phyloP scores from a whole-genome alignment of 2,113 vertebrate species.

The Lepus americanus region DNA sequence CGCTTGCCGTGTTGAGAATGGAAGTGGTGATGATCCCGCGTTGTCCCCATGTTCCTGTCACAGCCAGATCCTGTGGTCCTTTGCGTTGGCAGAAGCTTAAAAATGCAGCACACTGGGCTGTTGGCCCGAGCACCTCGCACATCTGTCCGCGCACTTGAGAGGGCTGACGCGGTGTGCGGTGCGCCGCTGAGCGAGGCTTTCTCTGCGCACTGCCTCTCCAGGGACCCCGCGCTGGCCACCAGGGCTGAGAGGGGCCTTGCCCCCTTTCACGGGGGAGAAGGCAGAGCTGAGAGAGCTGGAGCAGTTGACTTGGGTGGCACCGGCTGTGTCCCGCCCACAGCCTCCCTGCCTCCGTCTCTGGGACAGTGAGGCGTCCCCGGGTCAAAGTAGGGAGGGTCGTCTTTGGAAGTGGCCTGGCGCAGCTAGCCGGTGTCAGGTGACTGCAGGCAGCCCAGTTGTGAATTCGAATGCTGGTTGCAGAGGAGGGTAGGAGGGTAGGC shows the following conservation, averaged over 20 bases:
- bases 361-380: rapidly evolving
- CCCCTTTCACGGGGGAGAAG: not conserved
- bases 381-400: rapidly evolving
- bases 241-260: not conserved
- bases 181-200: no score
- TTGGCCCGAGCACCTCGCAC: no score
- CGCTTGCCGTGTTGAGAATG: not conserved
- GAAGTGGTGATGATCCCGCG: rapidly evolving
- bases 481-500: no score
- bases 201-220: no score
- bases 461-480: rapidly evolving
- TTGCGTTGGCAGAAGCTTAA: not conserved
- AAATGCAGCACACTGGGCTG: no score
- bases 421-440: not conserved
- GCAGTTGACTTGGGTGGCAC: not conserved
- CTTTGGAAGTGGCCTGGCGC: not conserved
- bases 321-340: not conserved
- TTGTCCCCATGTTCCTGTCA: not conserved
- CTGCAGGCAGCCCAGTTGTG: no score
- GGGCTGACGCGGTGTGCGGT: no score
- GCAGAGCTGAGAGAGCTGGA: not conserved
- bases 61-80: not conserved
- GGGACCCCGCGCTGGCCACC: no score
- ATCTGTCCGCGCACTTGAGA: no score
- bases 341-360: rapidly evolving